Evolutionary conservation across 1,140 invertebrate genomes (phyloP), one percentile per base, ranked within the genome.

Genomic region (Magallana gigas): DNA sequence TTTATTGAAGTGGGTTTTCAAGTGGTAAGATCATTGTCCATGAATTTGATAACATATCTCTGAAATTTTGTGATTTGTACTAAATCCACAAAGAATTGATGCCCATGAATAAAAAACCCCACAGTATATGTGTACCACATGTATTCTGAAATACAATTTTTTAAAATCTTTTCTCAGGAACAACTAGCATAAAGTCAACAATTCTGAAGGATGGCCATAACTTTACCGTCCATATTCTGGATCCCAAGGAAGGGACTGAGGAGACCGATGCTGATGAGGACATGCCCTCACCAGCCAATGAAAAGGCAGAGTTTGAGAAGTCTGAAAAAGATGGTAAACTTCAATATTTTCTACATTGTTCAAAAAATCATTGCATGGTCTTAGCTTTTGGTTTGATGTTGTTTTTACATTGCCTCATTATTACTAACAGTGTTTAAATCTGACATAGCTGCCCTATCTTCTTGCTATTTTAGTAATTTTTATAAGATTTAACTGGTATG

Each of bases 121-220:
- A 48, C 5, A 48, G 36, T 48, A 0, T 4, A 48, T 48, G 36
- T 48, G 36, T 48, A 5, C 36, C 36, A 48, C 2, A 48, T 48
- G 71, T 62, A 62, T 18, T 29, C 18, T 11, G 12, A 18, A 56
- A 23, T 83, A n/a, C 83, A 6, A 80, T 84, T 76, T 87, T 3
- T 84, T 83, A 23, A 23, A 64, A 81, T 85, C 82, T 9, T 48
- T 14, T 58, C 87, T 2, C 87, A 94, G 94, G 93, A 23, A 92
- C 92, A 56, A 91, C 90, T n/a, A 83, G 88, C 86, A 91, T 95
- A 0, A 92, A 91, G 23, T 92, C 92, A 8, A 88, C 91, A 48
- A 91, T 95, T 7, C 57, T 94, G 80, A 95, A 95, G 85, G 94
- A 95, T 90, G 93, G 92, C n/a, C 94, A 95, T 89, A 90, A 92